Percentiles rank a stretch among this genome's conserved stretches.
These are phyloP conservation scores for Asbolus verrucosus DNA, from an alignment of 1,140 invertebrate species.

Conservation along the genomic window DNA sequence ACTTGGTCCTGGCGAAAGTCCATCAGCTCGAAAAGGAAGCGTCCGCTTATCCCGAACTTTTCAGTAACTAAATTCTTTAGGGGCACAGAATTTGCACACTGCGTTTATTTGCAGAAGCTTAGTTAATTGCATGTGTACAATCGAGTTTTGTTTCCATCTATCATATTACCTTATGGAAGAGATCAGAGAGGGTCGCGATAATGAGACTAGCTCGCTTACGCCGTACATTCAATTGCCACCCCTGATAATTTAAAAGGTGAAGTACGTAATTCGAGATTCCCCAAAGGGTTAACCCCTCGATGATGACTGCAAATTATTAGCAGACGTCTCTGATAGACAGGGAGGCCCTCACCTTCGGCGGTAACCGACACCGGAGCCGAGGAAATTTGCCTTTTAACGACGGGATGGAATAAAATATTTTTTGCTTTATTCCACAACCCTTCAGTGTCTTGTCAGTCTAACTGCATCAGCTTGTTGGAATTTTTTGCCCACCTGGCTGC, in stretches of 20 bases:
- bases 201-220: conserved; percentile 21
- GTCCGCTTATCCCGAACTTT: conserved; percentile 6
- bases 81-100: conserved; percentile 38
- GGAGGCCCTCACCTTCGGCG: conserved; percentile 25
- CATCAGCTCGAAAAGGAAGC: conserved; percentile 12
- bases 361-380: no score
- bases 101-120: conserved; percentile 41
- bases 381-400: no score
- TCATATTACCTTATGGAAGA: conserved; percentile 42
- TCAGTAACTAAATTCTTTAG: conserved; percentile 4
- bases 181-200: conserved; percentile 37
- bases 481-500: no score
- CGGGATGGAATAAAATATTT: no score
- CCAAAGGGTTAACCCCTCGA: conserved; percentile 40
- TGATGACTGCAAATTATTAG: conserved; percentile 44
- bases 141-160: conserved; percentile 41
- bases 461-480: no score
- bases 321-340: conserved; percentile 31
- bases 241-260: conserved; percentile 45
- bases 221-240: conserved; percentile 44
- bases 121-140: conserved; percentile 50
- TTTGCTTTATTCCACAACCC: no score
- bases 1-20: no score
- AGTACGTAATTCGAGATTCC: conserved; percentile 44
- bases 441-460: no score